Evolutionary conservation across 1,140 invertebrate species (phyloP).

Genomic region (Zophobas atratus): DNA sequence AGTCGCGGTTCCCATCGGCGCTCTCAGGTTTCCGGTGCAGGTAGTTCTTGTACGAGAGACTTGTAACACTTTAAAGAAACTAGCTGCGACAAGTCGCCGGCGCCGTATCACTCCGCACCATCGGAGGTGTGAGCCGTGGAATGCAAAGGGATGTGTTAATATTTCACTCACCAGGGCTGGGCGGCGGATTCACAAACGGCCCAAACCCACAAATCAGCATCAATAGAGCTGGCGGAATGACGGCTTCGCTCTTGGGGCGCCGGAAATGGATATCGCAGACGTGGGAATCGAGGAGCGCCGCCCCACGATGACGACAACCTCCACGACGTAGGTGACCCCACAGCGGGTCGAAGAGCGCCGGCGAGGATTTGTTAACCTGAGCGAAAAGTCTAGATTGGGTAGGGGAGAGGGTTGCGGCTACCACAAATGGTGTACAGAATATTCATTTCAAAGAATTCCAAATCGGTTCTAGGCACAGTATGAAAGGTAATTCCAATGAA

Average conservation of each 20-base stretch:
- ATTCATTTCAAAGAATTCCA: no score
- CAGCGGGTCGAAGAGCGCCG: not conserved
- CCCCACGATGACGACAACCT: conserved; percentile 13
- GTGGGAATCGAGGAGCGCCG: conserved; percentile 49
- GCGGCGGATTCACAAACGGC: conserved; percentile 54
- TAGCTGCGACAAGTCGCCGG: conserved; percentile 55
- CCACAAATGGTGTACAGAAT: no score
- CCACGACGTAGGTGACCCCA: conserved; percentile 25
- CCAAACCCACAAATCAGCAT: conserved; percentile 58
- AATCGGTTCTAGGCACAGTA: no score
- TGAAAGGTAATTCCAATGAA: no score
- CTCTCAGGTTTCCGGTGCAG: conserved; percentile 53
- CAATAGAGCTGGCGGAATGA: conserved; percentile 34
- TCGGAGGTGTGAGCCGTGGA: conserved; percentile 59
- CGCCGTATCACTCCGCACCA: conserved; percentile 61
- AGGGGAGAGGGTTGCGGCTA: no score
- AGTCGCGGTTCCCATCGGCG: conserved; percentile 50
- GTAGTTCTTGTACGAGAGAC: conserved; percentile 46
- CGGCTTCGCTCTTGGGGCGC: conserved; percentile 43
- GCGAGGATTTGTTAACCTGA: no score
- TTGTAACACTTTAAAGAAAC: conserved; percentile 31
- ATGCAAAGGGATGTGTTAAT: conserved; percentile 59
- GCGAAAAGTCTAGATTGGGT: no score
- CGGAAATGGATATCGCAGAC: conserved; percentile 51
- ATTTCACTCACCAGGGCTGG: conserved; percentile 57